Evolutionary conservation across 2,113 vertebrate genomes (phyloP), one percentile per base, ranked within the genome.

Genomic region (Symphodus melops): DNA sequence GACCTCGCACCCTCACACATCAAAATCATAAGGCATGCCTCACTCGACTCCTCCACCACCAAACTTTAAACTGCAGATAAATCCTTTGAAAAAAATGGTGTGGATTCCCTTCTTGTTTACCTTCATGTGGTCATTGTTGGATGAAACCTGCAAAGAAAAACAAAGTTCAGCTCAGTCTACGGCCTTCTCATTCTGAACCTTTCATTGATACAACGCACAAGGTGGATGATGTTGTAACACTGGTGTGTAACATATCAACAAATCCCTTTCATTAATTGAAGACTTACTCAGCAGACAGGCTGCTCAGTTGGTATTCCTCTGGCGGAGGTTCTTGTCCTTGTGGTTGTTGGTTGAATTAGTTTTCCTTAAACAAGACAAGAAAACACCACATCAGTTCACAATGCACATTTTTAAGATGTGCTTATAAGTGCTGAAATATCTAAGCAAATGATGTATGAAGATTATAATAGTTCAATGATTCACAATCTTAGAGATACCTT

Each of bases 271-370:
- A 82, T 75, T 84, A 80, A 89, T 76, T 79, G 0, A 84, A 83
- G 60, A 92, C 91, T 92, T 70, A 95, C 93, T 90, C 76, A 92
- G 93, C 94, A 79, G 61, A 82, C 80, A 39, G 62, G 77, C 86
- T 75, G 75, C 82, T 94, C 87, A 99, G 94, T 99, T 99, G 93
- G 97, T 99, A 87, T 98, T 99, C 95, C 98, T 97, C 95, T 99
- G 98, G 77, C 98, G 97, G 88, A 99, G 94, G 92, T 98, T 99
- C 95, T 99, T 99, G 93, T 99, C 98, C 96, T 99, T 99, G 92
- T 99, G 98, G 94, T 99, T 99, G 94, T 99, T 99, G 93, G 98
- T 99, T 72, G 98, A 99, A 92, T 99, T 99, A 65, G 96, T 98
- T 97, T 99, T 99, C 96, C 98, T 99, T 89, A 37, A 88, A 77